Evolutionary conservation across 2,888 invertebrate genomes (phyloP).

Genomic region (Sclerodermus sp.): DNA sequence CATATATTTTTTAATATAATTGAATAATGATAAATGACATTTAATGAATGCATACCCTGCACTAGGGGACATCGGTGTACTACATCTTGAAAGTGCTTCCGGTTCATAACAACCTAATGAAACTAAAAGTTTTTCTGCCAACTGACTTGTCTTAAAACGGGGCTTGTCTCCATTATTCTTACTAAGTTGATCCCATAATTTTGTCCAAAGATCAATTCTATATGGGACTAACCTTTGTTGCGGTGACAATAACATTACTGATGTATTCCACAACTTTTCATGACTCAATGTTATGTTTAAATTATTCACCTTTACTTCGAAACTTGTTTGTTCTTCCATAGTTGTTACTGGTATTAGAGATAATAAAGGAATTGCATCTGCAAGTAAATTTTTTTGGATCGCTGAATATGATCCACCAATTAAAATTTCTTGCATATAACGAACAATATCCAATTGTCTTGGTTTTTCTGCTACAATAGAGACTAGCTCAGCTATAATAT

Average conservation of each 20-base stretch:
- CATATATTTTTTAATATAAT: not conserved
- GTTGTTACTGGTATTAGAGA: slow-evolving; percentile 74
- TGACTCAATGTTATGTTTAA: slow-evolving; percentile 70
- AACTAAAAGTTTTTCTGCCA: slow-evolving; percentile 76
- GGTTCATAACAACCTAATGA: slow-evolving; percentile 85
- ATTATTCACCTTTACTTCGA: slow-evolving; percentile 66
- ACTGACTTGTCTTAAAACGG: slow-evolving; percentile 70
- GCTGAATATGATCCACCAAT: slow-evolving; percentile 74
- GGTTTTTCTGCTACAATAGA: slow-evolving; percentile 66
- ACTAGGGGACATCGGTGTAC: slow-evolving; percentile 80
- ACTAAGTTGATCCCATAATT: slow-evolving; percentile 74
- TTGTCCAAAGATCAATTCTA: slow-evolving; percentile 80
- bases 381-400: slow-evolving; percentile 71
- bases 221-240: slow-evolving; percentile 83
- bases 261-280: slow-evolving; percentile 78
- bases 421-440: slow-evolving; percentile 79
- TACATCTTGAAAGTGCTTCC: slow-evolving; percentile 81
- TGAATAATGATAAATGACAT: no score
- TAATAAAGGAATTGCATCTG: slow-evolving; percentile 71
- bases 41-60: slow-evolving; percentile 56
- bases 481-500: slow-evolving; percentile 73
- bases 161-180: slow-evolving; percentile 65
- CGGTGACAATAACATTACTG: slow-evolving; percentile 81
- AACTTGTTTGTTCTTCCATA: slow-evolving; percentile 62
- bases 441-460: slow-evolving; percentile 66